phyloP scores from a whole-genome alignment of 2,113 vertebrate species.

The Cromileptes altivelis region DNA sequence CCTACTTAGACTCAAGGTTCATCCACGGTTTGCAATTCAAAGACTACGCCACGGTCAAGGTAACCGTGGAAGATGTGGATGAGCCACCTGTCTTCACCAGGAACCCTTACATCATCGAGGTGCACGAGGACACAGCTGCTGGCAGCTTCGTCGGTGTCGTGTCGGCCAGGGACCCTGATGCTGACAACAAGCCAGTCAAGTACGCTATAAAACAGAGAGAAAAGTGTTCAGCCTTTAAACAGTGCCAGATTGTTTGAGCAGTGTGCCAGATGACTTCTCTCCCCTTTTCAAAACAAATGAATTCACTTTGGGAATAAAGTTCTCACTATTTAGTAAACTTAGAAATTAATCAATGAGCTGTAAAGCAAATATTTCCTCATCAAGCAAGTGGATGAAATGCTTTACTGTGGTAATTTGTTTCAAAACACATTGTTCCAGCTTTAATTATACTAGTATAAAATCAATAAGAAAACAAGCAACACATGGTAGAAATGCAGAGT shows the following conservation, averaged over 20 bases:
- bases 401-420: constrained; percentile 38
- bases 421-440: constrained; percentile 45
- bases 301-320: background rate
- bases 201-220: constrained; percentile 73
- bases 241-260: background rate
- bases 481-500: constrained; percentile 39
- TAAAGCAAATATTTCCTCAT: constrained; percentile 51
- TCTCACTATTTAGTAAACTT: constrained; percentile 18
- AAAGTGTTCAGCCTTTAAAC: constrained; percentile 3
- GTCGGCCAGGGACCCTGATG: constrained; percentile 92
- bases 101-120: constrained; percentile 92
- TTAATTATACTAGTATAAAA: constrained; percentile 64
- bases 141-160: constrained; percentile 93
- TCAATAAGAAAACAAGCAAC: constrained; percentile 59
- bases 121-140: constrained; percentile 93
- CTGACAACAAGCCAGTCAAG: constrained; percentile 90
- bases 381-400: background rate
- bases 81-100: constrained; percentile 93
- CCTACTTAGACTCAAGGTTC: constrained; percentile 91
- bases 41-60: constrained; percentile 91
- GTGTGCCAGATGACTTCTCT: background rate
- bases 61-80: constrained; percentile 92
- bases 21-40: constrained; percentile 92
- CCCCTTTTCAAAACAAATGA: background rate
- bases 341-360: constrained; percentile 34